These are phyloP conservation scores for Oplegnathus fasciatus DNA, from an alignment of 2,113 vertebrate species.

Conservation along the genomic window DNA sequence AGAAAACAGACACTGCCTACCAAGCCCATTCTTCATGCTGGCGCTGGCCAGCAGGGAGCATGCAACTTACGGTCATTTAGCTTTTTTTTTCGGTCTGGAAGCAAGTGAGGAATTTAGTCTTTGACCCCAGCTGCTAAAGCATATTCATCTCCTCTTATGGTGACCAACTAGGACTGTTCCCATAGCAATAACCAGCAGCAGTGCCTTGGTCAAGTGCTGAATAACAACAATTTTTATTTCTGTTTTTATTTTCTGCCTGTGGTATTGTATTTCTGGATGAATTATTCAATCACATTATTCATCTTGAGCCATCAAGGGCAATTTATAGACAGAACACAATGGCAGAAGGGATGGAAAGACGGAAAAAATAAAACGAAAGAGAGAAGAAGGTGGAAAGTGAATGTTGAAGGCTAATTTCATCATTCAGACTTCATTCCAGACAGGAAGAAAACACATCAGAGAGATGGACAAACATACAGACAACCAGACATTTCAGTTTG, in stretches of 20 bases:
- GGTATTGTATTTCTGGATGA: background rate
- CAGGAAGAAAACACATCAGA: background rate
- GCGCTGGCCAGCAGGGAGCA: conserved; percentile 2
- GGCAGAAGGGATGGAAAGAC: no score
- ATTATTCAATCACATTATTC: conserved; percentile 8
- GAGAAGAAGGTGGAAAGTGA: background rate
- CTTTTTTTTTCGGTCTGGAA: background rate
- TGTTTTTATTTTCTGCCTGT: background rate
- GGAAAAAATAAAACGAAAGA: background rate
- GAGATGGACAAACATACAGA: background rate
- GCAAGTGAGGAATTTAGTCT: conserved; percentile 45
- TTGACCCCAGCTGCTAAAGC: conserved; percentile 32
- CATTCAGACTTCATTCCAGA: background rate
- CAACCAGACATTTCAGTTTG: background rate
- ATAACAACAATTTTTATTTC: background rate
- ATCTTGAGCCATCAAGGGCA: background rate
- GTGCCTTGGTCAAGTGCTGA: background rate
- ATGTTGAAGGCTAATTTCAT: background rate
- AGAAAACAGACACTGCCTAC: conserved; percentile 44
- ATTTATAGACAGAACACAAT: background rate
- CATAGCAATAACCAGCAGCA: background rate
- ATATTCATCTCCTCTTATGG: conserved; percentile 19
- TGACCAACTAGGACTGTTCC: background rate
- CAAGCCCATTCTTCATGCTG: conserved; percentile 41
- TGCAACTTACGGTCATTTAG: background rate